phyloP scores from a whole-genome alignment of 2,888 invertebrate genomes.

The Pachydiplax longipennis region DNA sequence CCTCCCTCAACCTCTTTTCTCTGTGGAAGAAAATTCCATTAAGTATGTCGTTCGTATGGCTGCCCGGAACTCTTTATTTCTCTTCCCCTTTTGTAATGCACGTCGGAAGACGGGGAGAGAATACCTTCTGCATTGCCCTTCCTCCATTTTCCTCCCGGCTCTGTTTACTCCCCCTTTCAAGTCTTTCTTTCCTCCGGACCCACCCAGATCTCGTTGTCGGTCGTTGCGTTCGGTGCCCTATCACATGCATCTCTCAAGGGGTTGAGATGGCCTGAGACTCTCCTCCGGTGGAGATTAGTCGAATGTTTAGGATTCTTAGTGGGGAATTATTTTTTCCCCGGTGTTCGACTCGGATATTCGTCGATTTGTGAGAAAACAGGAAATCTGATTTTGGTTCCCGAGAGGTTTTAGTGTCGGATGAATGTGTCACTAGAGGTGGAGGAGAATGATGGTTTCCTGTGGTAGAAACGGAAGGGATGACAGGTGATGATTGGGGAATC shows the following conservation, averaged over 20 bases:
- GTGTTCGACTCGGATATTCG: background rate
- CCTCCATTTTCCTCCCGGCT: background rate
- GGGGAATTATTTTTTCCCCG: background rate
- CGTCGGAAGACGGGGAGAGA: background rate
- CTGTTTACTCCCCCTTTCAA: no score
- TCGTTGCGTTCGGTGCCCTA: background rate
- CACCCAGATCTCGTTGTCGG: background rate
- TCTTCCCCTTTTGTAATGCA: background rate
- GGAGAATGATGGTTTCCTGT: no score
- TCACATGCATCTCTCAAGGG: background rate
- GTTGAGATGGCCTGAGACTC: background rate
- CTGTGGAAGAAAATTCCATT: background rate
- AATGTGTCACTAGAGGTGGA: no score
- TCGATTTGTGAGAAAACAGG: background rate
- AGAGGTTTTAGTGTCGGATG: no score
- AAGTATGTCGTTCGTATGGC: background rate
- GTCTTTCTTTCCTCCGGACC: background rate
- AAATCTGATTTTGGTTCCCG: background rate
- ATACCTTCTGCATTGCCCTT: background rate
- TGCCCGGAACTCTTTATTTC: background rate
- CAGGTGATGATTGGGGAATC: no score
- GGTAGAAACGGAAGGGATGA: no score
- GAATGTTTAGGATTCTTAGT: background rate
- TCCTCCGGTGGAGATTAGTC: background rate
- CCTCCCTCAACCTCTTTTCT: background rate